phyloP scores from a whole-genome alignment of 1,140 invertebrate genomes.

The Brachionus paranguensis region DNA sequence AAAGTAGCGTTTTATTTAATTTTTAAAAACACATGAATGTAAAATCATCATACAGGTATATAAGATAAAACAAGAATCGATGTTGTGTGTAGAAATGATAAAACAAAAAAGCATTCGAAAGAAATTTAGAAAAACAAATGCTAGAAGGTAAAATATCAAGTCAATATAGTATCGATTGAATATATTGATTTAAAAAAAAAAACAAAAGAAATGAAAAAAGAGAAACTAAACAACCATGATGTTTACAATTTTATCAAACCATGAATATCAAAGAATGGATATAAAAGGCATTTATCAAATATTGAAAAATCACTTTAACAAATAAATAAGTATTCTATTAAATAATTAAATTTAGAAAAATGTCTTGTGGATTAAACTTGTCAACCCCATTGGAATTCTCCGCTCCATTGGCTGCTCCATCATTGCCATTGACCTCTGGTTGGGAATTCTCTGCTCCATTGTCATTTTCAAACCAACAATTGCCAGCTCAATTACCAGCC shows the following conservation, averaged over 20 bases:
- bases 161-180: too few species aligned
- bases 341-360: background rate
- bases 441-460: background rate
- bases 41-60: too few species aligned
- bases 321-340: background rate
- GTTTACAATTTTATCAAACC: background rate
- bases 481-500: background rate
- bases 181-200: too few species aligned
- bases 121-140: too few species aligned
- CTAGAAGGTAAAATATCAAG: too few species aligned
- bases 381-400: background rate
- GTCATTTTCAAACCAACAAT: background rate
- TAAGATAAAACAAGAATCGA: too few species aligned
- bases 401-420: background rate
- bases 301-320: background rate
- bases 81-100: too few species aligned
- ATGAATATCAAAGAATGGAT: background rate
- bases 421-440: background rate
- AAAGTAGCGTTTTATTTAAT: too few species aligned
- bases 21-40: too few species aligned
- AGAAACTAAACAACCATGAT: too few species aligned
- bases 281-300: background rate
- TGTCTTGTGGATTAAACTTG: background rate
- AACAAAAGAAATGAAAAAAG: too few species aligned
- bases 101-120: too few species aligned